Base-by-base conservation (phyloP, 2,113 vertebrate genomes). In the Syngnathoides biaculeatus region DNA sequence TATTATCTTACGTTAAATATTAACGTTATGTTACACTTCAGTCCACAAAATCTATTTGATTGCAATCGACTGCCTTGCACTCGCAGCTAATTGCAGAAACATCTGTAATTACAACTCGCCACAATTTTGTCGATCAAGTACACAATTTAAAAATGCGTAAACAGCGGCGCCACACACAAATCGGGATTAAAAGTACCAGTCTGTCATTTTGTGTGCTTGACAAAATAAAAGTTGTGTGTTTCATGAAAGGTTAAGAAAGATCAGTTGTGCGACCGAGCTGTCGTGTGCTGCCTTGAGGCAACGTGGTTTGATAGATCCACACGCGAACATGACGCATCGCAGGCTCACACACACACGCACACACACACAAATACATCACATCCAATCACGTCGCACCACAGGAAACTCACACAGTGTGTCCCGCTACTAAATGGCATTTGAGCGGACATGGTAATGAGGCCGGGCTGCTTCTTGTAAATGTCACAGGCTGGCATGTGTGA, bases 391-490 rank as follows among this genome's bases (percentile, higher is more conserved):
- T 57, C 55, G 13, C 55, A 57, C 14, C 13, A 9, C 26, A 57
- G 55, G 55, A 57, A 57, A 30, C 64, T 43, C 52, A 66, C 68
- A 8, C 56, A 75, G 19, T 60, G 19, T 73, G 62, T 79, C 64
- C 69, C 50, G 35, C 78, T 48, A 68, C 69, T 73, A 81, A 77
- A 79, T 74, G 74, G 22, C 68, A 79, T 85, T 69, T 66, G 62
- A 79, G 78, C 77, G 50, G 68, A 65, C 52, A 57, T 66, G 42
- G 17, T 69, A 80, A 84, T 72, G 65, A 82, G 71, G 62, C 50
- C 56, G 71, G 47, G 50, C 58, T 72, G 68, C 72, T 65, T 71
- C 64, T 77, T 68, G 64, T 65, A 65, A 81, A 75, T 66, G 75
- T 35, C 72, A 81, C 74, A 66, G 42, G 38, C 67, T 67, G 55